Evolutionary conservation across 2,113 vertebrate species (phyloP).

Genomic region (Tragelaphus strepsiceros): DNA sequence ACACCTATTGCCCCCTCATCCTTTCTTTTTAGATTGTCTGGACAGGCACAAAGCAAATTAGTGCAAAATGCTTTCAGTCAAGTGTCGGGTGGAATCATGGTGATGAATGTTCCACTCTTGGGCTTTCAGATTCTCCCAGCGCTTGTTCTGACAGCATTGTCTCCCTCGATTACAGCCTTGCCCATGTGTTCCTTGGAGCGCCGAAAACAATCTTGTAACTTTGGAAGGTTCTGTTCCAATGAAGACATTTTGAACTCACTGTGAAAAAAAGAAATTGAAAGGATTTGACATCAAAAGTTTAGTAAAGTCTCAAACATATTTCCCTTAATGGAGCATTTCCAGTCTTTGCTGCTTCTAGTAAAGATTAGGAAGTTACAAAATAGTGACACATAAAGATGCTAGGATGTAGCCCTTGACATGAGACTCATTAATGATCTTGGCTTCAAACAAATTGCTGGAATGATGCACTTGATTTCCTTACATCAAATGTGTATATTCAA

Average conservation of each 20-base stretch:
- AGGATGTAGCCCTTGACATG: constrained; percentile 63
- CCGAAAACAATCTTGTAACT: constrained; percentile 44
- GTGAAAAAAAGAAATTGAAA: neutral
- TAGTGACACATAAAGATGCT: constrained; percentile 24
- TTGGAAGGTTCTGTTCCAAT: constrained; percentile 54
- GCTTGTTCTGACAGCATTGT: constrained; percentile 68
- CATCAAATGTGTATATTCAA: neutral
- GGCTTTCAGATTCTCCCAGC: constrained; percentile 62
- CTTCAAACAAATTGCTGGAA: constrained; percentile 64
- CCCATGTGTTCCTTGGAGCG: neutral
- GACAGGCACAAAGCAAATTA: constrained; percentile 81
- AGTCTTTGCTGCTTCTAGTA: constrained; percentile 48
- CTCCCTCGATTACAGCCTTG: constrained; percentile 69
- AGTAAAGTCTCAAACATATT: constrained; percentile 51
- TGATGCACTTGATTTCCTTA: neutral
- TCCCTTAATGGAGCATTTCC: constrained; percentile 61
- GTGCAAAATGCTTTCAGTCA: constrained; percentile 81
- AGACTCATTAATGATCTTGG: constrained; percentile 55
- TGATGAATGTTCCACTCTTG: constrained; percentile 68
- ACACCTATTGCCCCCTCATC: constrained; percentile 79
- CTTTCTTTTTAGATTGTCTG: constrained; percentile 80
- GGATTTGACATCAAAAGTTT: constrained; percentile 42
- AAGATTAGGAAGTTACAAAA: constrained; percentile 56
- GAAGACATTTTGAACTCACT: neutral
- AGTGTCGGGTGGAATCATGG: constrained; percentile 79